These are phyloP conservation scores for Myotis planiceps DNA, from an alignment of 2,797 vertebrate species.

Conservation along the genomic window DNA sequence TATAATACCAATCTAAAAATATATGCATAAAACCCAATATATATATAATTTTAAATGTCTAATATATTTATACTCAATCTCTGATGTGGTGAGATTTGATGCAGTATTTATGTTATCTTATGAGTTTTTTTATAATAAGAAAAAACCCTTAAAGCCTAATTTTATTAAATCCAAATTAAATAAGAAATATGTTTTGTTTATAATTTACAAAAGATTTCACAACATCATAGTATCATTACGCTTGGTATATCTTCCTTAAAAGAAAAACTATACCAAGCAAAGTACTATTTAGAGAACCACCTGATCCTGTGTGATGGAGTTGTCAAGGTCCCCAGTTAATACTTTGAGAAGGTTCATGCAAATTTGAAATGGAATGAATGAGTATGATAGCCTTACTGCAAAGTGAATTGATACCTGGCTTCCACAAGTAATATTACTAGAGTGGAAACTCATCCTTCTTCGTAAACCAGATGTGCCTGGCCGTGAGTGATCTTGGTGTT, in stretches of 20 bases:
- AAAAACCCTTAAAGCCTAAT: not conserved
- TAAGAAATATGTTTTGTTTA: not conserved
- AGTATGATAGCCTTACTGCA: not conserved
- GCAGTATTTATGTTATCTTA: not conserved
- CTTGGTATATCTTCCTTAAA: not conserved
- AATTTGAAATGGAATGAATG: not conserved
- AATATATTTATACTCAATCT: not conserved
- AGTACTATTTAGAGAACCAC: not conserved
- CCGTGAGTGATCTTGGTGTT: not conserved
- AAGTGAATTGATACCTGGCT: not conserved
- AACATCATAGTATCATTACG: not conserved
- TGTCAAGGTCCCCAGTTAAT: not conserved
- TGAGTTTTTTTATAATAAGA: not conserved
- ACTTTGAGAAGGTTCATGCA: not conserved
- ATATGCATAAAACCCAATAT: not conserved
- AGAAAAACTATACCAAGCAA: not conserved
- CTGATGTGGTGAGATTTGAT: not conserved
- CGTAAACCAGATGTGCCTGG: not conserved
- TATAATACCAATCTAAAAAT: not conserved
- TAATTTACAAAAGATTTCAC: not conserved
- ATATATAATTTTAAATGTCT: not conserved
- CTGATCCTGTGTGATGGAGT: not conserved
- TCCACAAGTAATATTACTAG: not conserved
- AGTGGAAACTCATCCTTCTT: not conserved
- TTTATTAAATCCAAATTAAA: not conserved